These are phyloP conservation scores for Hestina assimilis DNA, from an alignment of 1,140 invertebrate species.

Conservation along the genomic window DNA sequence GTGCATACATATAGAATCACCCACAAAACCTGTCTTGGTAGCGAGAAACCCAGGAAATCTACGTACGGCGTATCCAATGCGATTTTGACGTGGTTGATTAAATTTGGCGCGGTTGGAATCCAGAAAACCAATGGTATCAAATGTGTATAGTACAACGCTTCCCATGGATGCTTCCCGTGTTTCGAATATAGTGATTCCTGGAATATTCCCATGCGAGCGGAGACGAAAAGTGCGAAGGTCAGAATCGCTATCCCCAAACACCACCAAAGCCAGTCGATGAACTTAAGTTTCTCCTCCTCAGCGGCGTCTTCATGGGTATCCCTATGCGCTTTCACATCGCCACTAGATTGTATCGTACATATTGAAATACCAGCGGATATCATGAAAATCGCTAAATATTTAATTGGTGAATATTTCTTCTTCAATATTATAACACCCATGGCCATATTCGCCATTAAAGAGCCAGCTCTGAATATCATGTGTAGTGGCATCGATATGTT, in stretches of 20 bases:
- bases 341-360: slow-evolving; percentile 94
- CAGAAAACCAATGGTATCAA: slow-evolving; percentile 93
- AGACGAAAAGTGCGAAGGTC: slow-evolving; percentile 93
- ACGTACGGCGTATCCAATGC: slow-evolving; percentile 79
- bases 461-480: slow-evolving; percentile 98
- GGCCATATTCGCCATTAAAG: slow-evolving; percentile 97
- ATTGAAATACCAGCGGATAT: slow-evolving; percentile 95
- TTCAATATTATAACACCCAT: slow-evolving; percentile 95
- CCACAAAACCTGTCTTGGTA: slow-evolving; percentile 89
- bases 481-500: slow-evolving; percentile 99
- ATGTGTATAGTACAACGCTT: slow-evolving; percentile 97
- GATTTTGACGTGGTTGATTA: slow-evolving; percentile 84
- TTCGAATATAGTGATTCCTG: slow-evolving; percentile 93
- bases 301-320: slow-evolving; percentile 64
- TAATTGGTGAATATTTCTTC: slow-evolving; percentile 89
- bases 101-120: slow-evolving; percentile 85
- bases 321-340: slow-evolving; percentile 79
- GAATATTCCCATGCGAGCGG: slow-evolving; percentile 97
- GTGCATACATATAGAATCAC: slow-evolving; percentile 92
- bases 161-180: slow-evolving; percentile 95
- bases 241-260: slow-evolving; percentile 90
- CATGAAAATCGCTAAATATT: slow-evolving; percentile 95
- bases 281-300: slow-evolving; percentile 73
- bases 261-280: slow-evolving; percentile 89
- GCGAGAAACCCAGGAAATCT: slow-evolving; percentile 67